Conservation (phyloP, 2,888 invertebrate species). For the Chouioia cunea region DNA sequence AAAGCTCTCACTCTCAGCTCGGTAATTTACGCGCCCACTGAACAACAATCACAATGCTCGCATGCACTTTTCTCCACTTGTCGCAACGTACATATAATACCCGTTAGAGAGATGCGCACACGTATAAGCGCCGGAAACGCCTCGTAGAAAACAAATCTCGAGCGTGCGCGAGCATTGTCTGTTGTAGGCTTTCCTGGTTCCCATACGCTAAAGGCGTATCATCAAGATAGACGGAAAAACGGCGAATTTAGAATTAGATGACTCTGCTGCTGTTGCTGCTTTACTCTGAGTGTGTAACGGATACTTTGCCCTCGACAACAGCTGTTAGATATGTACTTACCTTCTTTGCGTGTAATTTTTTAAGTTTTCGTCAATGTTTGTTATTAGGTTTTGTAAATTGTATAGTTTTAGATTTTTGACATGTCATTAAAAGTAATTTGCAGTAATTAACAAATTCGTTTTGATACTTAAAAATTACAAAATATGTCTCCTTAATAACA, state of each 20-base stretch:
- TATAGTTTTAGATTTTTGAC: constrained; percentile 7
- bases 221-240: constrained; percentile 17
- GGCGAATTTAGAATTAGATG: constrained; percentile 32
- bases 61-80: neutral
- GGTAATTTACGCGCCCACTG: too few relatives aligned
- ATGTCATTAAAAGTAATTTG: too few relatives aligned
- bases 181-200: constrained; percentile 37
- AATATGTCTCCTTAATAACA: too few relatives aligned
- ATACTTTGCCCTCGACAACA: neutral
- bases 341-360: neutral
- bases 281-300: constrained; percentile 11
- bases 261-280: constrained; percentile 11
- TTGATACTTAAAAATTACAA: too few relatives aligned
- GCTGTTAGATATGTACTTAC: neutral
- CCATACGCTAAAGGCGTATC: constrained; percentile 16
- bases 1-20: constrained; percentile 11
- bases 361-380: neutral
- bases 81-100: neutral
- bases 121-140: constrained; percentile 39
- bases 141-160: constrained; percentile 46
- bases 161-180: constrained; percentile 25
- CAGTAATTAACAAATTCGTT: too few relatives aligned
- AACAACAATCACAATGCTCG: too few relatives aligned
- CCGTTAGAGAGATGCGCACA: constrained; percentile 10
- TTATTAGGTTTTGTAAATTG: neutral